Conservation (phyloP, 1,140 invertebrate genomes). For the Gerris buenoi region DNA sequence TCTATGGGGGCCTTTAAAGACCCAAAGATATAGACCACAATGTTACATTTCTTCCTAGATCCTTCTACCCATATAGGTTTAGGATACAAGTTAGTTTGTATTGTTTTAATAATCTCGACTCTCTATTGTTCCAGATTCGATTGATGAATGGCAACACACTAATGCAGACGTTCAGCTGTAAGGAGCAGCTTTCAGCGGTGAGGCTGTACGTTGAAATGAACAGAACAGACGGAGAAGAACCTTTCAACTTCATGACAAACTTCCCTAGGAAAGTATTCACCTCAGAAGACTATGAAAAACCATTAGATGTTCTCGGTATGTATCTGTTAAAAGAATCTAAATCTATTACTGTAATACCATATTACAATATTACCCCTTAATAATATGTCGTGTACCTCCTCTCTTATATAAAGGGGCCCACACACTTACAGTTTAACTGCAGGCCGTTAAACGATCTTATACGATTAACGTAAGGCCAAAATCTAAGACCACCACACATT, state of each 20-base stretch:
- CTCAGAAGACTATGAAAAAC: slow-evolving; percentile 75
- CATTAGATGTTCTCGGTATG: slow-evolving; percentile 62
- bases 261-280: slow-evolving; percentile 74
- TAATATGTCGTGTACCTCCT: slow-evolving; percentile 9
- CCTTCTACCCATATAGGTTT: no score
- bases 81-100: no score
- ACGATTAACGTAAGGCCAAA: neutral
- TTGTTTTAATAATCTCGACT: no score
- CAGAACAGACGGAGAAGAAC: slow-evolving; percentile 41
- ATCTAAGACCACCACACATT: neutral
- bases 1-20: no score
- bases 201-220: slow-evolving; percentile 69
- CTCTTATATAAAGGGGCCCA: slow-evolving; percentile 8
- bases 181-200: slow-evolving; percentile 79
- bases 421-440: slow-evolving; percentile 5
- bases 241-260: slow-evolving; percentile 66
- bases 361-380: slow-evolving; percentile 3
- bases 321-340: neutral
- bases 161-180: slow-evolving; percentile 61
- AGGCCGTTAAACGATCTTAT: neutral
- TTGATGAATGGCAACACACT: slow-evolving; percentile 51
- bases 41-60: no score
- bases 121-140: slow-evolving; percentile 36
- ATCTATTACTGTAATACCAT: slow-evolving; percentile 10
- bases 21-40: no score